Evolutionary conservation across 2,113 vertebrate genomes (phyloP).

Genomic region (Tamias sibiricus): DNA sequence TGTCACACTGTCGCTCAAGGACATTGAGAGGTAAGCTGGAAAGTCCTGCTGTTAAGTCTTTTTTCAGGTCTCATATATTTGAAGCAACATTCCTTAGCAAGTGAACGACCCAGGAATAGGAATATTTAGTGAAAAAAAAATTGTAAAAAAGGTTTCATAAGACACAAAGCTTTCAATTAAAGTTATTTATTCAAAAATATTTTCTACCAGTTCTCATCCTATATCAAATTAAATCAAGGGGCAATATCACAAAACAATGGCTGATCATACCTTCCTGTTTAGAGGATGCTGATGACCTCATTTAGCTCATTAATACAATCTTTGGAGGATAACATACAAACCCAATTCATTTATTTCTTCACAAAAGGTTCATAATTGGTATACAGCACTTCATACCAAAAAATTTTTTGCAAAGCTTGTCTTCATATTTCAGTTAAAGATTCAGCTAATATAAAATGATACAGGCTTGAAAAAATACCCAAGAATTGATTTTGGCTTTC

Average conservation of each 20-base stretch:
- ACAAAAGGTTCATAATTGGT: neutral
- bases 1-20: neutral
- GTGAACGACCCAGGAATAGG: neutral
- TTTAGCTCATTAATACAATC: neutral
- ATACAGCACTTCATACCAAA: neutral
- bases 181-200: constrained; percentile 76
- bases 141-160: neutral
- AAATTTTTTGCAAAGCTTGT: constrained; percentile 21
- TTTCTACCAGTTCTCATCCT: constrained; percentile 35
- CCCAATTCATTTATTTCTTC: neutral
- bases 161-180: constrained; percentile 46
- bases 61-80: neutral
- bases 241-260: neutral
- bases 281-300: neutral
- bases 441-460: constrained; percentile 46
- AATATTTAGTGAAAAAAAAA: neutral
- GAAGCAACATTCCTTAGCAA: neutral
- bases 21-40: neutral
- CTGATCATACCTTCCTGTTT: neutral
- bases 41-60: neutral
- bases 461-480: neutral
- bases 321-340: neutral
- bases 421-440: constrained; percentile 33
- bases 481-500: neutral
- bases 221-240: constrained; percentile 46